Evolutionary conservation across 2,888 invertebrate genomes (phyloP).

Genomic region (Platycheirus albimanus): DNA sequence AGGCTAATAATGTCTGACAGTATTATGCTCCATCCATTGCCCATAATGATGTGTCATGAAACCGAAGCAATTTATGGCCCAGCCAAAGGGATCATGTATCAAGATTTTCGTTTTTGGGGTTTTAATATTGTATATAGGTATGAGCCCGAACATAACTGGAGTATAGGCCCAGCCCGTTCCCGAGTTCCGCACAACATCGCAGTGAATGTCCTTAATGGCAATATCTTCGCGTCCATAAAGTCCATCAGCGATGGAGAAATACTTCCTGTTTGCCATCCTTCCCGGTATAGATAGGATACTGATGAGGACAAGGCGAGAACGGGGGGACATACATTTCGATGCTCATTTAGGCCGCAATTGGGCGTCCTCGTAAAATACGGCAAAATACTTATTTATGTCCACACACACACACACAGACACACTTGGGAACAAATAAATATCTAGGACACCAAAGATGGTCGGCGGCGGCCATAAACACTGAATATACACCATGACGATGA

Average conservation of each 20-base stretch:
- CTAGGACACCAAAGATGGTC: conserved; percentile 63
- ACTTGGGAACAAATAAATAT: conserved; percentile 26
- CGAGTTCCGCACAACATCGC: background rate
- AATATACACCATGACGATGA: conserved; percentile 58
- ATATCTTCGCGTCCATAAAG: conserved; percentile 69
- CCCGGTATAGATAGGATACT: conserved; percentile 27
- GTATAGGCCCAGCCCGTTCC: no score
- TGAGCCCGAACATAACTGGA: conserved; percentile 10
- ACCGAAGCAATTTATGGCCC: conserved; percentile 70
- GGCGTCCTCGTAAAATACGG: conserved; percentile 67
- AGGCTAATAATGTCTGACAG: conserved; percentile 57
- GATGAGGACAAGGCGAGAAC: background rate
- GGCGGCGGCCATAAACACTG: conserved; percentile 55
- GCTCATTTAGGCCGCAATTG: conserved; percentile 63
- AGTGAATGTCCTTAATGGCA: conserved; percentile 69
- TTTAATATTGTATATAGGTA: conserved; percentile 57
- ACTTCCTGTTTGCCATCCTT: conserved; percentile 51
- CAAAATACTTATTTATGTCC: conserved; percentile 67
- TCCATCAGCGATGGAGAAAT: conserved; percentile 62
- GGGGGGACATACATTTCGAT: conserved; percentile 50
- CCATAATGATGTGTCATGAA: conserved; percentile 72
- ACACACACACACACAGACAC: conserved; percentile 11
- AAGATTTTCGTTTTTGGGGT: conserved; percentile 63
- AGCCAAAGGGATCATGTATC: conserved; percentile 72
- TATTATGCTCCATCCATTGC: conserved; percentile 67